Evolutionary conservation across 53 echinoderm and acorn worm genomes (phyloP).

Genomic region (Pentamera pediparva): DNA sequence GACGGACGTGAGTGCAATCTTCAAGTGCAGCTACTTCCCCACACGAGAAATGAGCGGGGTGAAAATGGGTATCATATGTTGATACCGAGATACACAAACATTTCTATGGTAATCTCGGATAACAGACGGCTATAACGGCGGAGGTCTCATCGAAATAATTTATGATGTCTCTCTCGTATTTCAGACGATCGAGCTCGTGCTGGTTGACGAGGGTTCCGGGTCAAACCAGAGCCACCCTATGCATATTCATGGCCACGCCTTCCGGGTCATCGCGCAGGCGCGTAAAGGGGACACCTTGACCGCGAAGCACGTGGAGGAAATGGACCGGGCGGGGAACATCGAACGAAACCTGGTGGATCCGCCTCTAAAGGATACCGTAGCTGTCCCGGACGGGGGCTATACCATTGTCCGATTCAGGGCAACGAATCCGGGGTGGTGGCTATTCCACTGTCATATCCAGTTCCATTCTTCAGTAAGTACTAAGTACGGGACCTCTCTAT

Average conservation of each 20-base stretch:
- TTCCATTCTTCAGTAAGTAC: conserved; percentile 60
- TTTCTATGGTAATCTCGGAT: neutral
- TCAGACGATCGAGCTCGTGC: conserved; percentile 58
- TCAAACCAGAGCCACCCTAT: conserved; percentile 49
- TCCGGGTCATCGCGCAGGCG: conserved; percentile 46
- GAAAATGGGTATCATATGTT: too few species aligned
- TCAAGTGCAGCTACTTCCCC: too few species aligned
- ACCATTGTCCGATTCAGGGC: conserved; percentile 73
- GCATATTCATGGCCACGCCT: conserved; percentile 54
- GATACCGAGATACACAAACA: too few species aligned
- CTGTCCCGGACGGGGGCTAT: conserved; percentile 68
- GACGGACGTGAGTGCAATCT: too few species aligned
- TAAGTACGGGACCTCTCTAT: too few species aligned
- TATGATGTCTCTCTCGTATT: neutral
- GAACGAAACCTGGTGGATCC: conserved; percentile 44
- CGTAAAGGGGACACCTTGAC: conserved; percentile 26
- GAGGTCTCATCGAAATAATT: neutral
- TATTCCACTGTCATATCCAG: conserved; percentile 70
- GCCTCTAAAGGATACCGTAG: conserved; percentile 57
- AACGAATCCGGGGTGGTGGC: conserved; percentile 75
- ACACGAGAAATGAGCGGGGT: too few species aligned
- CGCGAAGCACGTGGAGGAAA: conserved; percentile 20
- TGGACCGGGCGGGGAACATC: conserved; percentile 37
- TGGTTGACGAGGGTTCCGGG: conserved; percentile 55
- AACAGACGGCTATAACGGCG: neutral